These are phyloP conservation scores for Aethes cnicana DNA, from an alignment of 2,888 invertebrate genomes.

Conservation along the genomic window DNA sequence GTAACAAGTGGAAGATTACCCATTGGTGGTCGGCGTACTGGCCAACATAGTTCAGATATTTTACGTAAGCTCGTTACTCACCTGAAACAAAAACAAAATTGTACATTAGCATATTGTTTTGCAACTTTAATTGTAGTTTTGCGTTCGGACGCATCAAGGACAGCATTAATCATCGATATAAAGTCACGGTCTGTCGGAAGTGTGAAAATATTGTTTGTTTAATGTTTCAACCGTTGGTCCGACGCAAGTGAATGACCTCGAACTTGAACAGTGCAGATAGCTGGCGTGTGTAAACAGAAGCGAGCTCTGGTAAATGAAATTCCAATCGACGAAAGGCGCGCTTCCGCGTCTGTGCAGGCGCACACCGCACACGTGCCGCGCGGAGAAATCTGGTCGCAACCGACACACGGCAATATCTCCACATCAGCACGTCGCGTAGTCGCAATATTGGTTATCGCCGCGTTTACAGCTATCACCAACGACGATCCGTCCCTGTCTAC, in stretches of 20 bases:
- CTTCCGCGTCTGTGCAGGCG: conserved; percentile 56
- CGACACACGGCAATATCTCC: conserved; percentile 40
- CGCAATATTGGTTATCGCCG: no score
- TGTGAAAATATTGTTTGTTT: conserved; percentile 9
- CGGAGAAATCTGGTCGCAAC: conserved; percentile 56
- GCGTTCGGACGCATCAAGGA: background rate
- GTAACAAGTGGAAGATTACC: conserved; percentile 45
- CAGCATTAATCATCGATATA: conserved; percentile 10
- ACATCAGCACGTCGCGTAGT: conserved; percentile 37
- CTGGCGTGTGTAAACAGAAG: conserved; percentile 66
- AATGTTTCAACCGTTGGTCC: conserved; percentile 9
- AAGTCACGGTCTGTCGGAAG: background rate
- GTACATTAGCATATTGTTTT: conserved; percentile 33
- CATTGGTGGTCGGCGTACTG: conserved; percentile 39
- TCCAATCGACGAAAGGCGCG: conserved; percentile 60
- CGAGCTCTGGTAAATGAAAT: conserved; percentile 62
- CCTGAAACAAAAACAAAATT: conserved; percentile 57
- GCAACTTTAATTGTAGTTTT: conserved; percentile 6
- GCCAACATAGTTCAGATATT: conserved; percentile 31
- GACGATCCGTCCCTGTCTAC: no score
- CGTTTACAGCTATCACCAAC: no score
- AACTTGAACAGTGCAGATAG: conserved; percentile 67
- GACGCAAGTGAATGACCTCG: conserved; percentile 65
- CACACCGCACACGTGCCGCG: conserved; percentile 59
- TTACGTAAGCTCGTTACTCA: conserved; percentile 56